Evolutionary conservation across 2,797 vertebrate species (phyloP), one percentile per base, ranked within the genome.

Genomic region (Coreius guichenoti): DNA sequence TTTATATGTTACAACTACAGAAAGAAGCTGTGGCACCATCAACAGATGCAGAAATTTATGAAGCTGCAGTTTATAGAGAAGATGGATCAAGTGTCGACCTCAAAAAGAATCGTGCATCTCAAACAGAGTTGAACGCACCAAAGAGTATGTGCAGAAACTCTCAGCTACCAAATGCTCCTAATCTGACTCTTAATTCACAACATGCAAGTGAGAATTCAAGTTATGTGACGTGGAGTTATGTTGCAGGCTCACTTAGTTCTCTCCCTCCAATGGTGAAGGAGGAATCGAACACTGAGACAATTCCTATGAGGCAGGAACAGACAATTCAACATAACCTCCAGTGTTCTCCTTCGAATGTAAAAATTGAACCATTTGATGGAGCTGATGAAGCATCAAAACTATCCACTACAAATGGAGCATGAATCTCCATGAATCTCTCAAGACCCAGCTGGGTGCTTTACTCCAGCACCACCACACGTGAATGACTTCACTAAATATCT

Each of bases 1-100:
- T 26, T n/a, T 68, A 23, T 39, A 69, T 26, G 17, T 80, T 81
- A 8, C 5, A 51, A 51, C 5, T 51, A 1, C 49, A 51, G 51
- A 81, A 16, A 7, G 43, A 81, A 14, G 79, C 79, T 39, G 63
- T 58, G 14, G 79, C 33, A 63, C 23, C 77, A 80, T 80, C 56
- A 36, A 80, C 29, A 61, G 81, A 82, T 14, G 63, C 31, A 33
- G 82, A 77, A 23, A 26, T 78, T 45, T 69, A 33, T 23, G 63
- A 84, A 49, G 74, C 49, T 49, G 76, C 83, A 43, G 45, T 31
- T 31, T 31, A 26, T 16, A 36, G 11, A 31, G 76, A 85, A 33
- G 23, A 51, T 9, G 29, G 16, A 31, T 4, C 36, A 26, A 14
- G 43, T 56, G 21, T 12, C 1, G 23, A 80, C 6, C 17, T 78